Conservation (phyloP, 2,888 invertebrate genomes). For the Zootermopsis nevadensis region DNA sequence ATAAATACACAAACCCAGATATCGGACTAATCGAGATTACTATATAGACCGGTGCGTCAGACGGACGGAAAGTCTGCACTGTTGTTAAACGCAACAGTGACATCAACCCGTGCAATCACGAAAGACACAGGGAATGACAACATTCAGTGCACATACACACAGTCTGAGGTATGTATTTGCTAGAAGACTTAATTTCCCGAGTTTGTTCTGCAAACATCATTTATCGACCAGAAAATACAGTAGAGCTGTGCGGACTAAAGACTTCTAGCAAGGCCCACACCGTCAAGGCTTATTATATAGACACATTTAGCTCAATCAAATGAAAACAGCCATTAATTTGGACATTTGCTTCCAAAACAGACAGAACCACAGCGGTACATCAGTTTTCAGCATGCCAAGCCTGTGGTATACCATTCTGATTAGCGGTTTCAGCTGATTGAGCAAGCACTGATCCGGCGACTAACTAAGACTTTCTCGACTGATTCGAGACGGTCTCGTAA, state of each 20-base stretch:
- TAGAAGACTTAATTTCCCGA: slow-evolving; percentile 14
- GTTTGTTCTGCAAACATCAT: neutral
- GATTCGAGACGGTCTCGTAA: slow-evolving; percentile 15
- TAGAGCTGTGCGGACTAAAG: slow-evolving; percentile 17
- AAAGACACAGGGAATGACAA: slow-evolving; percentile 46
- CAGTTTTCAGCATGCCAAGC: neutral
- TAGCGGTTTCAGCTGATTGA: slow-evolving; percentile 42
- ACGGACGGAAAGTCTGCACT: neutral
- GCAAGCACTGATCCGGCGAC: slow-evolving; percentile 19
- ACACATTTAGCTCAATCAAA: slow-evolving; percentile 34
- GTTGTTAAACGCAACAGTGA: slow-evolving; percentile 33
- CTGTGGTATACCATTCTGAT: neutral
- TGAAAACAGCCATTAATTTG: slow-evolving; percentile 34
- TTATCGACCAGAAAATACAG: neutral
- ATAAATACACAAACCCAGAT: slow-evolving; percentile 23
- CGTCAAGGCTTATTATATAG: slow-evolving; percentile 1
- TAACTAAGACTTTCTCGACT: slow-evolving; percentile 36
- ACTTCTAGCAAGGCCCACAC: slow-evolving; percentile 36
- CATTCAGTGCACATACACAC: slow-evolving; percentile 47
- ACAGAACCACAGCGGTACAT: neutral
- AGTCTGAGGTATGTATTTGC: slow-evolving; percentile 19
- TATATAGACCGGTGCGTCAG: slow-evolving; percentile 34
- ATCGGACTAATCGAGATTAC: neutral
- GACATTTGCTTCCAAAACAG: neutral
- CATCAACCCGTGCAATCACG: slow-evolving; percentile 27